Base-by-base conservation (phyloP, 2,797 vertebrate species). In the Xiphorhynchus erythropygius region DNA sequence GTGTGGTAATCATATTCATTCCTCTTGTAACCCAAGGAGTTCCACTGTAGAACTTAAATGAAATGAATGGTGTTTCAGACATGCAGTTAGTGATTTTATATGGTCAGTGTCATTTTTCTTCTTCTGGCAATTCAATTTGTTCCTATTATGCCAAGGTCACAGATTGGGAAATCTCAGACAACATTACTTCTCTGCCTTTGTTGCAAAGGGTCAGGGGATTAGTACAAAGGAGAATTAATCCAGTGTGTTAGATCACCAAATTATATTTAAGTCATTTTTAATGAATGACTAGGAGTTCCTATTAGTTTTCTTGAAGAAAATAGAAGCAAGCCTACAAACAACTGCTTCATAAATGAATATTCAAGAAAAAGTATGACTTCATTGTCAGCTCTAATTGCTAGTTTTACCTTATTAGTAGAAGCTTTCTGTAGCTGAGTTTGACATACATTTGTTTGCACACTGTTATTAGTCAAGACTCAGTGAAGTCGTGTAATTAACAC, bases 401-500 rank as follows among this genome's bases (percentile, higher is more conserved):
- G 97, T 97, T 98, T 98, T 98, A 96, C 97, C 96, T 97, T 98
- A 98, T 98, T 98, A 98, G 97, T 97, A 96, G 94, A 97, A 98
- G 97, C 96, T 98, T 98, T 98, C 97, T 97, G 96, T 95, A 97
- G 97, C 97, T 95, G 96, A 96, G 96, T 97, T 97, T 98, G 98
- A 98, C 98, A 97, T 87, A 96, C 95, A 97, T 97, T 98, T 98
- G 98, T 98, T 98, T 98, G 97, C 97, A 98, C 97, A 98, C 97
- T 98, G 97, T 97, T 98, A 98, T 98, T 98, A 98, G 98, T 98
- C 97, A 98, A 97, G 97, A 98, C 96, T 98, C 96, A 96, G 96
- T 97, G 97, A 98, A 98, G 96, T 98, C 96, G 94, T 96, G 97
- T 98, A 98, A 98, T 98, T 98, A 98, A 98, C 98, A 98, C 98